These are phyloP conservation scores for Alentia gelatinosa DNA, from an alignment of 2,888 invertebrate species.

Conservation along the genomic window DNA sequence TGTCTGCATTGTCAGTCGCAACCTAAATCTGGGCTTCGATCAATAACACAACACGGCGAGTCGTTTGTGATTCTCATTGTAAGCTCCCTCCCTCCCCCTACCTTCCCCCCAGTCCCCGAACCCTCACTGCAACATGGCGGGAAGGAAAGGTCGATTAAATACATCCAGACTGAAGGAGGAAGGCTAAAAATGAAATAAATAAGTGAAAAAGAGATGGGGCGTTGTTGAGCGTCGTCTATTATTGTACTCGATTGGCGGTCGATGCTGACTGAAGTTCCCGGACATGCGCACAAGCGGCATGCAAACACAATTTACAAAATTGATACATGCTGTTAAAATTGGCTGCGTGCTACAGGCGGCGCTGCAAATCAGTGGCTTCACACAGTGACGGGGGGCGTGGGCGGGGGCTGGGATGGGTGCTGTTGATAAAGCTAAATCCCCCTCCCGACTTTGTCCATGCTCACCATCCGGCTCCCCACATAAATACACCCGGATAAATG, in stretches of 20 bases:
- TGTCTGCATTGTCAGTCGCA: neutral
- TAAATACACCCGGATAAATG: neutral
- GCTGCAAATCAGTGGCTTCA: neutral
- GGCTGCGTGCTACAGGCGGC: neutral
- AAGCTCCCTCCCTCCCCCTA: neutral
- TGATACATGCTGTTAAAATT: constrained; percentile 22
- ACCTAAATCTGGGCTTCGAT: neutral
- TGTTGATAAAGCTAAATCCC: too few relatives aligned
- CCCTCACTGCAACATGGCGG: neutral
- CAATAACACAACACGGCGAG: neutral
- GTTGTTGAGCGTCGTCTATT: neutral
- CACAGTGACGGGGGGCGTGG: neutral
- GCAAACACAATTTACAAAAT: constrained; percentile 21
- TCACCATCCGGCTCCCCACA: too few relatives aligned
- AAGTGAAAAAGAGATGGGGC: neutral
- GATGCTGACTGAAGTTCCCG: neutral
- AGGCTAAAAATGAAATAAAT: neutral
- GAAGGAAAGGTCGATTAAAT: constrained; percentile 32
- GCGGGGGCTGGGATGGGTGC: neutral
- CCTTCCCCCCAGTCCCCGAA: too few relatives aligned
- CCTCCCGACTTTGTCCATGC: too few relatives aligned
- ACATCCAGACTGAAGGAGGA: constrained; percentile 9
- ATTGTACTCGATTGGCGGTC: neutral
- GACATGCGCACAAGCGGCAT: neutral
- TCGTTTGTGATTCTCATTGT: constrained; percentile 25